A percentile compares a stretch with the other conserved stretches of the same genome.
These are phyloP conservation scores for Drosophila prostipennis DNA, from an alignment of 2,888 invertebrate genomes.

Conservation along the genomic window DNA sequence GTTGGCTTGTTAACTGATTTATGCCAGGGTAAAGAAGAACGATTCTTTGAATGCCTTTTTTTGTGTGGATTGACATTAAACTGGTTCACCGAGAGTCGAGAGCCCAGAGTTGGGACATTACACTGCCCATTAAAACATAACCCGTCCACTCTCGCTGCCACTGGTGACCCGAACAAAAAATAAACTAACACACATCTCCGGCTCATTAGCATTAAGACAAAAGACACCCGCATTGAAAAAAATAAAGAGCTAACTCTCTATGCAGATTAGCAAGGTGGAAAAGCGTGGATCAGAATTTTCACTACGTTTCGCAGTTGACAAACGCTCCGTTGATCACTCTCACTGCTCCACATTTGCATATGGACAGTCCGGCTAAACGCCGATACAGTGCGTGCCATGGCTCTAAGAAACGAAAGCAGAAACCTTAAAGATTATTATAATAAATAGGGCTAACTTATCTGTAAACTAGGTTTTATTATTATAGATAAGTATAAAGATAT, in stretches of 20 bases:
- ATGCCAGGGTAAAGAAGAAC: conserved; percentile 70
- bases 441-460: too few relatives aligned
- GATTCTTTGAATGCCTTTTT: conserved; percentile 61
- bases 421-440: too few relatives aligned
- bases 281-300: conserved; percentile 30
- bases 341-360: conserved; percentile 36
- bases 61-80: conserved; percentile 41
- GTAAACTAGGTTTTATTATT: too few relatives aligned
- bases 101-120: conserved; percentile 31
- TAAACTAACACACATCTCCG: not conserved
- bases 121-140: conserved; percentile 31
- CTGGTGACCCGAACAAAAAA: conserved; percentile 21
- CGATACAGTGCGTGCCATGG: conserved; percentile 15
- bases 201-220: conserved; percentile 36
- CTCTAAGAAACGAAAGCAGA: too few relatives aligned
- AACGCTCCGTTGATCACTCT: conserved; percentile 32
- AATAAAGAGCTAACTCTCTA: conserved; percentile 18
- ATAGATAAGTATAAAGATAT: too few relatives aligned
- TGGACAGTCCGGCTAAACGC: conserved; percentile 6
- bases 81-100: conserved; percentile 52
- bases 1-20: conserved; percentile 52
- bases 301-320: conserved; percentile 19
- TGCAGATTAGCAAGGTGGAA: conserved; percentile 21
- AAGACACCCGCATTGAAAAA: conserved; percentile 11
- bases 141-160: conserved; percentile 44